phyloP scores from a whole-genome alignment of 2,888 invertebrate genomes.

The Chouioia cunea region DNA sequence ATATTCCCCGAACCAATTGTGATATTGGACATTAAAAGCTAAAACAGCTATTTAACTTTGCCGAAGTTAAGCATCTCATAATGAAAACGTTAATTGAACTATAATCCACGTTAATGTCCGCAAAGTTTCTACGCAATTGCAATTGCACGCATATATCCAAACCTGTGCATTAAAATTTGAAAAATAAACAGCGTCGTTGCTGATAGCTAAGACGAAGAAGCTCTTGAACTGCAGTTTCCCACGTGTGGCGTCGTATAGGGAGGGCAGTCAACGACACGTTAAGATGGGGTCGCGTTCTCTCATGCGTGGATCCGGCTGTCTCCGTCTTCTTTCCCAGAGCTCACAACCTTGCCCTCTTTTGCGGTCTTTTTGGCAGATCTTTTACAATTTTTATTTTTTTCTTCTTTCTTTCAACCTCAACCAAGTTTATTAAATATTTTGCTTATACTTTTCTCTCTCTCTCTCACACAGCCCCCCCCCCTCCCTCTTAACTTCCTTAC shows the following conservation, averaged over 20 bases:
- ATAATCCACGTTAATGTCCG: background rate
- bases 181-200: background rate
- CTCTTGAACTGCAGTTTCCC: constrained; percentile 52
- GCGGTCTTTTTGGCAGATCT: too few species aligned
- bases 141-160: background rate
- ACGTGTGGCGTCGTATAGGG: constrained; percentile 55
- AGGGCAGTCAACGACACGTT: constrained; percentile 59
- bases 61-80: too few species aligned
- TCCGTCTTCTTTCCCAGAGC: constrained; percentile 56
- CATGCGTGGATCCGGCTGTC: constrained; percentile 60
- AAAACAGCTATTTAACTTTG: background rate
- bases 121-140: constrained; percentile 44
- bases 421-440: too few species aligned
- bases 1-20: background rate
- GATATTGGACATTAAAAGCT: background rate
- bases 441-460: too few species aligned
- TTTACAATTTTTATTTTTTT: background rate
- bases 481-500: too few species aligned
- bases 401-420: background rate
- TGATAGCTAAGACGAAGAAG: background rate
- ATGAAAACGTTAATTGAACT: too few species aligned
- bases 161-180: background rate
- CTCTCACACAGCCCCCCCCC: too few species aligned
- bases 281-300: constrained; percentile 55
- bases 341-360: constrained; percentile 12